These are phyloP conservation scores for Contarinia nasturtii DNA, from an alignment of 1,140 invertebrate genomes.

Conservation along the genomic window DNA sequence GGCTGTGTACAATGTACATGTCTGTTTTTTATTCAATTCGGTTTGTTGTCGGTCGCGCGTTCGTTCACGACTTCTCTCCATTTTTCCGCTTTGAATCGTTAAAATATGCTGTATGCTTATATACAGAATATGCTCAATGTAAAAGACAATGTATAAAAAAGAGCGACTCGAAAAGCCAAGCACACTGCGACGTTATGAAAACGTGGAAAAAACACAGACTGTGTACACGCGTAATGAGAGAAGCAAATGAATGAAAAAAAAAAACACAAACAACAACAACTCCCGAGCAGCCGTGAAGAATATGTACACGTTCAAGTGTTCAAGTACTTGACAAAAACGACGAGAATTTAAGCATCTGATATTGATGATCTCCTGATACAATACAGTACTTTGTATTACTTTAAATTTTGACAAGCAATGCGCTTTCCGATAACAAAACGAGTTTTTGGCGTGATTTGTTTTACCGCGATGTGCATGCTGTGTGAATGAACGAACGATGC, in stretches of 20 bases:
- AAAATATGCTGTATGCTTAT: too few relatives aligned
- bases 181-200: neutral
- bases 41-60: too few relatives aligned
- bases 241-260: neutral
- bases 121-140: too few relatives aligned
- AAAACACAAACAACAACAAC: neutral
- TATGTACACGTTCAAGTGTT: neutral
- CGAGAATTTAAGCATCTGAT: slow-evolving; percentile 19
- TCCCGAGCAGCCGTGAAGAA: neutral
- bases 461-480: too few relatives aligned
- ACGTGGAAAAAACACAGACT: neutral
- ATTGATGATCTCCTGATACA: slow-evolving; percentile 20
- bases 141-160: too few relatives aligned
- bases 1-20: too few relatives aligned
- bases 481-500: too few relatives aligned
- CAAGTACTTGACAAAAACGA: slow-evolving; percentile 1
- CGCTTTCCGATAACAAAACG: neutral
- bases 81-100: too few relatives aligned
- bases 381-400: slow-evolving; percentile 25
- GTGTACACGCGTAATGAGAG: neutral
- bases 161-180: too few relatives aligned
- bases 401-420: neutral
- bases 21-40: too few relatives aligned
- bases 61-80: too few relatives aligned
- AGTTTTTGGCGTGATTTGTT: neutral